Conservation (phyloP, 2,797 vertebrate species). For the Notolabrus celidotus region DNA sequence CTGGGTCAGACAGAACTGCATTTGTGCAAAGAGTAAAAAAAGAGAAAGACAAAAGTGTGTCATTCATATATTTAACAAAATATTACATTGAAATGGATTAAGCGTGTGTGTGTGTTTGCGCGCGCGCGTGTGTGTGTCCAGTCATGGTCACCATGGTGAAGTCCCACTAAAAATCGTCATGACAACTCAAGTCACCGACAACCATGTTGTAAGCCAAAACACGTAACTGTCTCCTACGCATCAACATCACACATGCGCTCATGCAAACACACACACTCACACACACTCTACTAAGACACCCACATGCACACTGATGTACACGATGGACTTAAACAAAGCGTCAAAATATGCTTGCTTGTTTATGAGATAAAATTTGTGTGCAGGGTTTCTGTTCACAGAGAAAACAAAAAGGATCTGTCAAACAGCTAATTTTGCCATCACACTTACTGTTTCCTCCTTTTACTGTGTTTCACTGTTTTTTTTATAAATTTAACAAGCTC, state of each 20-base stretch:
- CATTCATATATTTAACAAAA: slow-evolving; percentile 51
- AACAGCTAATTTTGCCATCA: slow-evolving; percentile 1
- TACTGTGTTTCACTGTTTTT: neutral
- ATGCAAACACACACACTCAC: slow-evolving; percentile 35
- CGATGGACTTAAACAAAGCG: slow-evolving; percentile 56
- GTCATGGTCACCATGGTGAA: slow-evolving; percentile 86
- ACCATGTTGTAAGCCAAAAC: slow-evolving; percentile 85
- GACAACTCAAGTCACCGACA: slow-evolving; percentile 86
- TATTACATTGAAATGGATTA: slow-evolving; percentile 41
- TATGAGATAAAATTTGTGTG: slow-evolving; percentile 53
- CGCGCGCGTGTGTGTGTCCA: slow-evolving; percentile 55
- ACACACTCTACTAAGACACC: slow-evolving; percentile 52
- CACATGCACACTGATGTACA: slow-evolving; percentile 57
- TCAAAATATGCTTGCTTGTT: slow-evolving; percentile 66
- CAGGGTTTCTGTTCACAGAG: slow-evolving; percentile 38
- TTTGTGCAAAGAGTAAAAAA: slow-evolving; percentile 32
- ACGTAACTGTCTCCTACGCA: slow-evolving; percentile 87
- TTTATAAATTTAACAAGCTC: neutral
- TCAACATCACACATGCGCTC: slow-evolving; percentile 73
- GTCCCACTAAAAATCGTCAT: slow-evolving; percentile 86
- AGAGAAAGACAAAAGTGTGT: slow-evolving; percentile 40
- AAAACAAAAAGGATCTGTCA: slow-evolving; percentile 45
- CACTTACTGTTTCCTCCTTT: neutral
- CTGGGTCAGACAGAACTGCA: slow-evolving; percentile 35
- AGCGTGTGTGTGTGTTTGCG: slow-evolving; percentile 39